Evolutionary conservation across 2,797 vertebrate species (phyloP), one percentile per base, ranked within the genome.

Genomic region (Dicrostonyx torquatus): DNA sequence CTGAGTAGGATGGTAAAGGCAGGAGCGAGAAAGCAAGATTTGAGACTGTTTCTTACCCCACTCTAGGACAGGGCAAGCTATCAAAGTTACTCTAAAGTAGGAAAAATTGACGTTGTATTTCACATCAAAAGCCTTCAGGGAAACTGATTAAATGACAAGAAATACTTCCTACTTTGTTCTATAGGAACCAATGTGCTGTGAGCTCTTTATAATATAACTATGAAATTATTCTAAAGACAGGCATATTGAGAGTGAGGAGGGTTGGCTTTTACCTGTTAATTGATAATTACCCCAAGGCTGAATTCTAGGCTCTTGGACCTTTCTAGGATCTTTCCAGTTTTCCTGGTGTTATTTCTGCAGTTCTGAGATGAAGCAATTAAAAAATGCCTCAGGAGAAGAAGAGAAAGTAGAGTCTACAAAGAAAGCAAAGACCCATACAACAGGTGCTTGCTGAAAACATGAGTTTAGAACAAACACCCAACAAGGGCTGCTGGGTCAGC

Each of bases 381-480:
- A 53, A 17, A 11, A 48, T 43, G 17, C 45, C n/a, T 24, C 34
- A 9, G 13, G 2, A 7, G 12, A 14, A 15, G 0, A 24, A n/a
- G 14, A 5, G 22, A 13, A 73, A 45, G 43, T 4, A 0, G 13
- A 6, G 26, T 5, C 24, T 9, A 10, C 43, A 17, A 12, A 43
- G 76, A 26, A 6, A 72, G 13, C 29, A 76, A 26, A 37, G 50
- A 58, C 0, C 37, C 24, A 40, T 1, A 20, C 24, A 10, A 5
- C 2, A 2, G 1, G 12, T 3, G 0, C 2, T 20, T 2, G 6
- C 18, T 6, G 29, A 9, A 66, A 26, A 24, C 20, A 3, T 5
- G 7, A 43, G 12, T 12, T 10, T 24, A 1, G 0, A 17, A 20
- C 43, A 48, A 34, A 45, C 2, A 24, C 1, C 1, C 26, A n/a